These are phyloP conservation scores for Daktulosphaira vitifoliae DNA, from an alignment of 1,140 invertebrate genomes.

Conservation along the genomic window DNA sequence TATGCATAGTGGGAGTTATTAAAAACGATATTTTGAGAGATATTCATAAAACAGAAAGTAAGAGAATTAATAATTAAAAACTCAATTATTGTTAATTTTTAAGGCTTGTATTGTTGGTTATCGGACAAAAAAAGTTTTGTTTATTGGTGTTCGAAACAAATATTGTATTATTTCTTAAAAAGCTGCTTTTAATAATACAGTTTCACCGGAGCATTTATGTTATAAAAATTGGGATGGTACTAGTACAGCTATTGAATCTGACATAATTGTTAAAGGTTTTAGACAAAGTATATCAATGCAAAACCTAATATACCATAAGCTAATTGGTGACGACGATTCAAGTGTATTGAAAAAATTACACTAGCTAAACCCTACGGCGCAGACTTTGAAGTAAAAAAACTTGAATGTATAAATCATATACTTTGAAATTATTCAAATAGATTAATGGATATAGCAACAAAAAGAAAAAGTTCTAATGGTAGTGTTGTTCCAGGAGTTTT, in stretches of 20 bases:
- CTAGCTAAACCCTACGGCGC: background rate
- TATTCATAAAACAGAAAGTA: background rate
- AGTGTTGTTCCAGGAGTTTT: background rate
- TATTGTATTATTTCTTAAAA: constrained; percentile 11
- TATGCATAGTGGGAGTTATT: background rate
- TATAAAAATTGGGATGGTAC: constrained; percentile 16
- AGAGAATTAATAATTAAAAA: background rate
- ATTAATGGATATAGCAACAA: background rate
- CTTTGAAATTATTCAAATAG: background rate
- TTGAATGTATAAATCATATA: background rate
- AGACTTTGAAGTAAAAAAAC: background rate
- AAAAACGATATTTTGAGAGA: no score
- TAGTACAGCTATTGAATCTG: constrained; percentile 12
- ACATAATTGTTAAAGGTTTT: constrained; percentile 41
- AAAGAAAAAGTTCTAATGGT: background rate
- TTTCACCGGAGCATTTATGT: background rate
- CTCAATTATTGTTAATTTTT: background rate
- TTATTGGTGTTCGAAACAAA: constrained; percentile 36
- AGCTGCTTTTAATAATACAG: constrained; percentile 1
- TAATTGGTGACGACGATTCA: constrained; percentile 42
- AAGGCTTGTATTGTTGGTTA: constrained; percentile 32
- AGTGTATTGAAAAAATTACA: constrained; percentile 35
- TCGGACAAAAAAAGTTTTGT: constrained; percentile 37
- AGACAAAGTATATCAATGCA: constrained; percentile 39
- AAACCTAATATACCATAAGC: constrained; percentile 39